These are phyloP conservation scores for Microcebus lehilahytsara DNA, from an alignment of 2,113 vertebrate species.

Conservation along the genomic window DNA sequence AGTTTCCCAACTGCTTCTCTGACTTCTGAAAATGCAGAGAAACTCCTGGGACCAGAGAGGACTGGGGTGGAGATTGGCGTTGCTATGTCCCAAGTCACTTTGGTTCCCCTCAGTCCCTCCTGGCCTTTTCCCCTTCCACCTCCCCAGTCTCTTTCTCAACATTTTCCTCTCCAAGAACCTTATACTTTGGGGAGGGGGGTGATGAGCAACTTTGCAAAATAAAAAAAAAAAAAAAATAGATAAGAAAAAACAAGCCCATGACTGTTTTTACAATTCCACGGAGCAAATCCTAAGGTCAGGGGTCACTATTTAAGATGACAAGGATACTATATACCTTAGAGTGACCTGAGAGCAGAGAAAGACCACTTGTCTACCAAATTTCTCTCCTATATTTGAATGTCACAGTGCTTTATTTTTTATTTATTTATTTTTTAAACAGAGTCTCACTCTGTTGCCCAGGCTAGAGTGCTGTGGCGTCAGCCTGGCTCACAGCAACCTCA, in stretches of 20 bases:
- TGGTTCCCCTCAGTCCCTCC: not conserved
- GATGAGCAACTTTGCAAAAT: not conserved
- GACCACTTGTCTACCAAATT: not conserved
- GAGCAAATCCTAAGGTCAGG: not conserved
- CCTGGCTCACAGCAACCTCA: no score
- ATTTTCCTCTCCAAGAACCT: not conserved
- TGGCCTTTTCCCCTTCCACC: accelerated
- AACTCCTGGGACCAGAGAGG: not conserved
- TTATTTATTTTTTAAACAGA: no score
- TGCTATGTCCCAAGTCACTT: not conserved
- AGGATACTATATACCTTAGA: not conserved
- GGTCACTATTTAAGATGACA: not conserved
- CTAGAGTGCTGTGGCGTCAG: no score
- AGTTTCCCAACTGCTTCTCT: not conserved
- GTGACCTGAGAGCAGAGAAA: not conserved
- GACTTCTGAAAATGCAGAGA: not conserved
- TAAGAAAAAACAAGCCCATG: not conserved
- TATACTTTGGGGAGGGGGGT: no score
- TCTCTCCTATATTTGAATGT: not conserved
- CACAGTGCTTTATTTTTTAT: not conserved
- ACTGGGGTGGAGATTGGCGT: not conserved
- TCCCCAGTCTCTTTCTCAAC: not conserved
- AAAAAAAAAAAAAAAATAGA: not conserved
- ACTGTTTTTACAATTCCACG: not conserved
- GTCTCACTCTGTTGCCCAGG: no score